Percentiles rank a stretch among this genome's conserved stretches.
phyloP scores from a whole-genome alignment of 2,113 vertebrate species.

The Callipepla squamata region DNA sequence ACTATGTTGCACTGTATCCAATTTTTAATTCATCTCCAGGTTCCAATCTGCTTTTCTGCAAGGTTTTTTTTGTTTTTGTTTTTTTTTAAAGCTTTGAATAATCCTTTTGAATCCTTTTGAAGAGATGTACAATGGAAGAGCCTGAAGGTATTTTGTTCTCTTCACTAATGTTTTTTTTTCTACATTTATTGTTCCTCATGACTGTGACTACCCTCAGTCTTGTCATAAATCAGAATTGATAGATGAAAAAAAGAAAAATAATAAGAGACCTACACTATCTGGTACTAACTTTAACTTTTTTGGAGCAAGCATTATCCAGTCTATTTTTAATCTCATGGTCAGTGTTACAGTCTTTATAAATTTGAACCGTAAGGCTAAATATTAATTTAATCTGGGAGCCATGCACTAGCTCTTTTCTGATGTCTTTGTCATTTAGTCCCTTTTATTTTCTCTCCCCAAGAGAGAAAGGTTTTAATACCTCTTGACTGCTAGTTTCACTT shows the following conservation, averaged over 20 bases:
- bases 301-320: neutral
- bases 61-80: neutral
- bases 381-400: neutral
- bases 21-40: neutral
- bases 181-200: neutral
- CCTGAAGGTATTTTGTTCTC: neutral
- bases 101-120: neutral
- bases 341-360: neutral
- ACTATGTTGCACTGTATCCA: neutral
- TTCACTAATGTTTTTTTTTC: neutral
- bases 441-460: neutral
- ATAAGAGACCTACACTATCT: neutral
- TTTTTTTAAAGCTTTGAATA: neutral
- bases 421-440: neutral
- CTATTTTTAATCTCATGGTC: neutral
- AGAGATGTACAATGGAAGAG: neutral
- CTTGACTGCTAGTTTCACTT: neutral
- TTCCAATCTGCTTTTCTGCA: neutral
- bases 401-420: neutral
- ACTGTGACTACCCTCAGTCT: neutral
- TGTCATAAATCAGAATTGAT: neutral
- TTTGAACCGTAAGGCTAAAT: neutral
- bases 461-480: neutral
- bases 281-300: neutral
- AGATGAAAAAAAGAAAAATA: neutral